Evolutionary conservation across 2,113 vertebrate species (phyloP).

Genomic region (Taurulus bubalis): DNA sequence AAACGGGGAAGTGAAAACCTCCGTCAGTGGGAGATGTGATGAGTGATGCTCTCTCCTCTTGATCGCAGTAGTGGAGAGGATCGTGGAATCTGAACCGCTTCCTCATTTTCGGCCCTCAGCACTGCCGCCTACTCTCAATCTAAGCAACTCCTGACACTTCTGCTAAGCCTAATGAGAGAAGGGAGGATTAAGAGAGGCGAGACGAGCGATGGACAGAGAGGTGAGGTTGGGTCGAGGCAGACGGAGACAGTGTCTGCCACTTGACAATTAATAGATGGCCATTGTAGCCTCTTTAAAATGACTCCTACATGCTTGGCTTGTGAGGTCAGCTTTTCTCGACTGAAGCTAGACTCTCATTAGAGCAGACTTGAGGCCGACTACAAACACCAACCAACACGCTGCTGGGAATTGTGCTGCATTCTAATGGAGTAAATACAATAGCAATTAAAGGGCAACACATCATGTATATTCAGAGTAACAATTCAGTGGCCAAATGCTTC

Average conservation of each 20-base stretch:
- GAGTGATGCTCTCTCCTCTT: slow-evolving; percentile 48
- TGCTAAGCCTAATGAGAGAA: slow-evolving; percentile 48
- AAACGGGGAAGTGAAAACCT: slow-evolving; percentile 47
- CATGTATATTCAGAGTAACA: not conserved
- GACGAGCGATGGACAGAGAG: slow-evolving; percentile 19
- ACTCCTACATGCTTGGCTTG: slow-evolving; percentile 49
- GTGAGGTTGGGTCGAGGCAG: slow-evolving; percentile 28
- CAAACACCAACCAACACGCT: slow-evolving; percentile 4
- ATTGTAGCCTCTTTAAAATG: slow-evolving; percentile 24
- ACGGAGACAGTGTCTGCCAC: slow-evolving; percentile 29
- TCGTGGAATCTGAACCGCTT: slow-evolving; percentile 36
- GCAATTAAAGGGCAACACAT: slow-evolving; percentile 9
- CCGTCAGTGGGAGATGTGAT: slow-evolving; percentile 38
- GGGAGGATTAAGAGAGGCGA: slow-evolving; percentile 17
- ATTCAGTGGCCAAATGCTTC: not conserved
- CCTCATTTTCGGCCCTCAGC: slow-evolving; percentile 38
- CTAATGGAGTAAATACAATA: slow-evolving; percentile 28
- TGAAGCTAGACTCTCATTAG: slow-evolving; percentile 41
- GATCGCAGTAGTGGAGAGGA: slow-evolving; percentile 41
- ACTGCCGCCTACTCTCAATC: slow-evolving; percentile 42
- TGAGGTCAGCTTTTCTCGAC: slow-evolving; percentile 30
- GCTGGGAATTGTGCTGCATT: slow-evolving; percentile 29
- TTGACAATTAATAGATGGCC: slow-evolving; percentile 49
- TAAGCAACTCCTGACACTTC: slow-evolving; percentile 39
- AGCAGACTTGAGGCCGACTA: slow-evolving; percentile 22